Base-by-base conservation (phyloP, 2,888 invertebrate genomes). In the Danaus chrysippus region DNA sequence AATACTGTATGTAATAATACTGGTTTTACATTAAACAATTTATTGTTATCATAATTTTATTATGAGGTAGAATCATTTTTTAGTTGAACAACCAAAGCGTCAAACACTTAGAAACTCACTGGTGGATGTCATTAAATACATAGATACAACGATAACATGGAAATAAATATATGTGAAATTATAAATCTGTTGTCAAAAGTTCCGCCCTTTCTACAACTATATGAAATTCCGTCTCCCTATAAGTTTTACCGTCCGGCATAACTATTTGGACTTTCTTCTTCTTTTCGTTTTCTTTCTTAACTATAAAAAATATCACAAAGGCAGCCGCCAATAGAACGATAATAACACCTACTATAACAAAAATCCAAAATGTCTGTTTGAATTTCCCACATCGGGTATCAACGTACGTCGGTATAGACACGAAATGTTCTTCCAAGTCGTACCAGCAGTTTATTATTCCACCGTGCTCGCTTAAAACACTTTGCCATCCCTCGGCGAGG, bases 191-290 rank as follows among this genome's bases (percentile, higher is more conserved):
- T 70, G 95, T 95, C 64, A 96, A 87, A 56, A 96, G 93, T 83
- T 96, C 95, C 54, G 96, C 95, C 82, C 95, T 93, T 90, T 97
- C 96, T 70, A 96, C 94, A 78, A 96, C 95, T 75, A 96, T 95
- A 82, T 96, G 95, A 73, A 96, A 93, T 85, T 97, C 96, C 10
- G 96, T 96, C 87, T 97, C 96, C 76, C 94, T 92, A 78, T 96
- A 97, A 13, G 96, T 94, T 76, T 95, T 93, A 1, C 95, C 94
- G 72, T 96, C 96, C 0, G 96, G 96, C 76, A 96, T 93, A 58
- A 96, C 95, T 82, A 96, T 91, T 76, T 93, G 93, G 71, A 94
- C 75, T 88, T 92, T 85, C 83, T 93, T 88, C 83, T 93, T 82
- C 77, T 93, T 87, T 76, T 93, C 84, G 79, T 92, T 87, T 77